These are phyloP conservation scores for Myiopsitta monachus DNA, from an alignment of 2,113 vertebrate genomes.

Conservation along the genomic window DNA sequence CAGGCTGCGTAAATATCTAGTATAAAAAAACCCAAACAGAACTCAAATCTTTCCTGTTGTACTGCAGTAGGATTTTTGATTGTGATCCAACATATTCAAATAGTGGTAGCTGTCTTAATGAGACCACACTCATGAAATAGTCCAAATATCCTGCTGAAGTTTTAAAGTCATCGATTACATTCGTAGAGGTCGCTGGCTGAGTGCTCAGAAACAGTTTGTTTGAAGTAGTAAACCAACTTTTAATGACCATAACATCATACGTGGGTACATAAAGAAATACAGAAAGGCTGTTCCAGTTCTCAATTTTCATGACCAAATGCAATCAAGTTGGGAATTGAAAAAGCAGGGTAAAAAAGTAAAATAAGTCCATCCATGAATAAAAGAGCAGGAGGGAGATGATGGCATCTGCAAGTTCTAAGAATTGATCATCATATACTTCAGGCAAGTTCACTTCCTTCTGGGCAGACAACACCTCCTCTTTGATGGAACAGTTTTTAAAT, in stretches of 20 bases:
- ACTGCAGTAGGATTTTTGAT: constrained; percentile 13
- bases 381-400: background rate
- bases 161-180: background rate
- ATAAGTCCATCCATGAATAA: background rate
- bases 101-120: background rate
- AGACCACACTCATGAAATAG: background rate
- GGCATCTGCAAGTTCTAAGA: background rate
- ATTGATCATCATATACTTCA: constrained; percentile 35
- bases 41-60: background rate
- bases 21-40: background rate
- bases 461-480: constrained; percentile 1
- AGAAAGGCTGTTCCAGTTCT: background rate
- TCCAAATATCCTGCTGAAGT: background rate
- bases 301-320: background rate
- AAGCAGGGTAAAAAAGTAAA: background rate
- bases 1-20: background rate
- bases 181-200: background rate
- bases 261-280: background rate
- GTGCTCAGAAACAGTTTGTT: background rate
- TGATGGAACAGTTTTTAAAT: constrained; percentile 23
- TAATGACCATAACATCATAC: background rate
- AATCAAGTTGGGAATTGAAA: background rate
- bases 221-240: background rate
- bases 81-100: background rate
- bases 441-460: constrained; percentile 25